phyloP scores from a whole-genome alignment of 2,113 vertebrate species.

The Pongo pygmaeus region DNA sequence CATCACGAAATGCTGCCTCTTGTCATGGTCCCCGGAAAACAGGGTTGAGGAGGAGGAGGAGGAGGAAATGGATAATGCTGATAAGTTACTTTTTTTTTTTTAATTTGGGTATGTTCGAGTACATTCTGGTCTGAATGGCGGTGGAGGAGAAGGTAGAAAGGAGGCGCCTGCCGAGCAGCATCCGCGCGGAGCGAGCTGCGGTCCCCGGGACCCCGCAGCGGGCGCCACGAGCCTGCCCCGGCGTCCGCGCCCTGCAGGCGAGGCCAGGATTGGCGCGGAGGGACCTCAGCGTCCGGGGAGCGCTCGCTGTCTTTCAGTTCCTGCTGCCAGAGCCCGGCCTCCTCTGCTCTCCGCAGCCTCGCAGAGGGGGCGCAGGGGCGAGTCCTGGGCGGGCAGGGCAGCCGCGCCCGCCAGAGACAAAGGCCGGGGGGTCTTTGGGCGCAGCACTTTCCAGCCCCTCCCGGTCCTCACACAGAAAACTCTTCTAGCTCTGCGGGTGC shows the following conservation, averaged over 20 bases:
- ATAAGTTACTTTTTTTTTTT: background rate
- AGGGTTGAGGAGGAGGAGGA: background rate
- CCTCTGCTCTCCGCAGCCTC: background rate
- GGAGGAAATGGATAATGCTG: background rate
- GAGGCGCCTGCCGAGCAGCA: background rate
- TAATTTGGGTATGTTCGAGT: background rate
- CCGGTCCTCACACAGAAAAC: background rate
- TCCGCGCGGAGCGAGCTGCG: background rate
- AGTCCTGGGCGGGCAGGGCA: too few species aligned
- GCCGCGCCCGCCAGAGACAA: too few species aligned
- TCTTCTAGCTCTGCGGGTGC: background rate
- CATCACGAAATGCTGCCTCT: background rate
- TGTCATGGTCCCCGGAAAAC: background rate
- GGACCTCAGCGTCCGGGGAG: background rate
- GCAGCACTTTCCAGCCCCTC: background rate
- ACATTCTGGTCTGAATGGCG: background rate
- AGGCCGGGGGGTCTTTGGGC: rapidly evolving
- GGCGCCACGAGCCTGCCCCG: background rate
- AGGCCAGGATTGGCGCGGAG: too few species aligned
- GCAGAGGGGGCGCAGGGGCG: background rate
- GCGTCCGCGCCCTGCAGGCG: background rate
- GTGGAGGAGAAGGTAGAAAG: background rate
- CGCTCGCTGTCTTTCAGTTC: background rate
- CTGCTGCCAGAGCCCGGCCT: background rate
- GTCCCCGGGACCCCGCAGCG: too few species aligned